A percentile compares a stretch with the other conserved stretches of the same genome.
Conservation (phyloP, 2,113 vertebrate genomes). For the Labrus mixtus region DNA sequence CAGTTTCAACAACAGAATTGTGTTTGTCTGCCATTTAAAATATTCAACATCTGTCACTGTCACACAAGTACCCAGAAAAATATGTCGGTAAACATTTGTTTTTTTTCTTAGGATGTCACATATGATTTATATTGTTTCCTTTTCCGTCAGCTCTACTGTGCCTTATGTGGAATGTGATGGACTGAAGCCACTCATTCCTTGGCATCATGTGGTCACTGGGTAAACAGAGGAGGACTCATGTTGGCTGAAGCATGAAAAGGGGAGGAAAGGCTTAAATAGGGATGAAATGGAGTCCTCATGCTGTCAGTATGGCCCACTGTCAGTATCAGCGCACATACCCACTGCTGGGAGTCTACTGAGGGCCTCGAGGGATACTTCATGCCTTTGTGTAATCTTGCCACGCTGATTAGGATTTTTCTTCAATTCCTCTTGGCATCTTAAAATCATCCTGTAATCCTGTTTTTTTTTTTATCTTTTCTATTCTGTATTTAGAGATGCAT, state of each 20-base stretch:
- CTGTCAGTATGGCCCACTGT: conserved; percentile 3
- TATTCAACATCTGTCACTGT: no score
- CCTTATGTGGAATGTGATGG: conserved; percentile 44
- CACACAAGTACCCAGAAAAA: neutral
- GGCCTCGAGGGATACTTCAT: conserved; percentile 11
- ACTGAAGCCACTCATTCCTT: conserved; percentile 41
- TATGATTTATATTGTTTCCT: conserved; percentile 30
- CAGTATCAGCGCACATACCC: neutral
- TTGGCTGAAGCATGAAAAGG: conserved; percentile 57
- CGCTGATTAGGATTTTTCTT: conserved; percentile 26
- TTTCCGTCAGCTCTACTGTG: conserved; percentile 48
- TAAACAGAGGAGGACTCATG: conserved; percentile 51
- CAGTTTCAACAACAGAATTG: neutral
- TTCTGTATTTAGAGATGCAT: conserved; percentile 28
- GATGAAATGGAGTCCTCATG: conserved; percentile 28
- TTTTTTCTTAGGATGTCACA: neutral
- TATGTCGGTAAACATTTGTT: neutral
- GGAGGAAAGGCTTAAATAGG: conserved; percentile 16
- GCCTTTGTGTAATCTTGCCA: conserved; percentile 17
- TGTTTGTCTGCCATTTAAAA: neutral
- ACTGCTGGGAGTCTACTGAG: neutral
- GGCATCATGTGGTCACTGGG: conserved; percentile 39
- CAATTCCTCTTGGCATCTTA: neutral
- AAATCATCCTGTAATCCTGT: conserved; percentile 17
- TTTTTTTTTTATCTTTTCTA: conserved; percentile 16